A percentile compares a stretch with the other conserved stretches of the same genome.
Evolutionary conservation across 2,888 invertebrate genomes (phyloP).

Genomic region (Lithophane leautieri): DNA sequence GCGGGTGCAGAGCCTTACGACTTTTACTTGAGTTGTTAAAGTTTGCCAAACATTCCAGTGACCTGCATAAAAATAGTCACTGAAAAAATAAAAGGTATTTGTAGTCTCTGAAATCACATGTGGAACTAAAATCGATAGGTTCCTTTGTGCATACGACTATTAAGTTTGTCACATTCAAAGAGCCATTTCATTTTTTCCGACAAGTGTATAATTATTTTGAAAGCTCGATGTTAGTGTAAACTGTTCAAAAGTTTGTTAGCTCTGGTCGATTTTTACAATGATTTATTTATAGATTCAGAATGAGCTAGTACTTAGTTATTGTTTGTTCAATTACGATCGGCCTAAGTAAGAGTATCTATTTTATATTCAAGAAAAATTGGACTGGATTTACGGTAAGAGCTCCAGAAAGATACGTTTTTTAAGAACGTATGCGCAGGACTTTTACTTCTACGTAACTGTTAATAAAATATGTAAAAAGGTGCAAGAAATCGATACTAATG

Average conservation of each 20-base stretch:
- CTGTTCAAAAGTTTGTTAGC: conserved; percentile 16
- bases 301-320: conserved; percentile 6
- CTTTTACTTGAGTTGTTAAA: not conserved
- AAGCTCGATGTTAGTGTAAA: conserved; percentile 4
- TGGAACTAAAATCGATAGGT: not conserved
- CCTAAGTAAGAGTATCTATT: not conserved
- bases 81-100: not conserved
- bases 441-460: not conserved
- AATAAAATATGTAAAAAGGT: not conserved
- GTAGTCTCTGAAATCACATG: not conserved
- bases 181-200: conserved; percentile 3
- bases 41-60: not conserved
- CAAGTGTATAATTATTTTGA: conserved; percentile 7
- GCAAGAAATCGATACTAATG: conserved; percentile 2
- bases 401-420: not conserved
- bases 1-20: not conserved
- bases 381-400: not conserved
- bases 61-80: too few species aligned
- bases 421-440: not conserved
- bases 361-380: not conserved
- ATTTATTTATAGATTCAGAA: conserved; percentile 15
- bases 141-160: not conserved
- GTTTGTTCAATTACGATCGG: not conserved
- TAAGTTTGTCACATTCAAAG: not conserved
- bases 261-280: conserved; percentile 22